These are phyloP conservation scores for Oryzaephilus surinamensis DNA, from an alignment of 1,140 invertebrate species.

Conservation along the genomic window DNA sequence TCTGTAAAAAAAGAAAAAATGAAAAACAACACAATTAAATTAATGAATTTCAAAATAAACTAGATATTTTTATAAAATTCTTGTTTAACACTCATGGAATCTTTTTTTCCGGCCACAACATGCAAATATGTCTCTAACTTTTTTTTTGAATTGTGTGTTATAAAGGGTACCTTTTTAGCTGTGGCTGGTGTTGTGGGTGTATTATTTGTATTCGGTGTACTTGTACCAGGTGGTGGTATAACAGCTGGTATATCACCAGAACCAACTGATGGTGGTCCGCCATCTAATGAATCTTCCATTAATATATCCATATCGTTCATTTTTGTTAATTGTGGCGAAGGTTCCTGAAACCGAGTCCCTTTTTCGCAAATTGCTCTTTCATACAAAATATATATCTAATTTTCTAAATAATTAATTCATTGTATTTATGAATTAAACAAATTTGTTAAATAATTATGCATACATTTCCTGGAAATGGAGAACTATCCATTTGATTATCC, in stretches of 20 bases:
- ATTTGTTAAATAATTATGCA: no score
- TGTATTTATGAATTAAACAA: no score
- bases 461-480: no score
- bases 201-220: conserved; percentile 17
- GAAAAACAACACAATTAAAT: not conserved
- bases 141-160: not conserved
- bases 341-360: conserved; percentile 38
- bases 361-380: no score
- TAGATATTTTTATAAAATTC: no score
- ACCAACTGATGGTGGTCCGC: conserved; percentile 60
- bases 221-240: conserved; percentile 16
- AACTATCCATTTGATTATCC: no score
- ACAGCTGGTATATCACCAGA: conserved; percentile 49
- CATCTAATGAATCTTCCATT: conserved; percentile 60
- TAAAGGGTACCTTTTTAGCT: conserved; percentile 34
- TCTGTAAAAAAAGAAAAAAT: conserved; percentile 37
- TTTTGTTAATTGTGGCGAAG: conserved; percentile 44
- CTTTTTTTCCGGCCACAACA: no score
- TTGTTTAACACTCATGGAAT: conserved; percentile 16
- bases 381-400: no score
- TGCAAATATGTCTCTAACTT: no score
- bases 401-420: no score
- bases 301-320: conserved; percentile 48
- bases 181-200: conserved; percentile 26
- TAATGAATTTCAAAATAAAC: no score